Evolutionary conservation across 2,113 vertebrate genomes (phyloP).

Genomic region (Eurystomus gularis): DNA sequence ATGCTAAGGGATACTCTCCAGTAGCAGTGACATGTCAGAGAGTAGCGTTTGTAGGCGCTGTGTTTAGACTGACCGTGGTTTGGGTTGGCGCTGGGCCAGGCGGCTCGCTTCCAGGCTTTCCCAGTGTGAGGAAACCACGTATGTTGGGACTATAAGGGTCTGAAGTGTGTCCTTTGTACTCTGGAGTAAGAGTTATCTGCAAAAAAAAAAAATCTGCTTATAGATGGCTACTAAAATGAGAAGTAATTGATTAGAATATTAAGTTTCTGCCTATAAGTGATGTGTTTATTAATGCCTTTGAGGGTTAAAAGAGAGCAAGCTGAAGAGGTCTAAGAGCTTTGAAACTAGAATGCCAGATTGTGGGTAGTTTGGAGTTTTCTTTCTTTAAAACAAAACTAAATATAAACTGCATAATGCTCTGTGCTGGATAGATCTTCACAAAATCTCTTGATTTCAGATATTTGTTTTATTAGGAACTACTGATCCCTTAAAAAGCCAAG

Average conservation of each 20-base stretch:
- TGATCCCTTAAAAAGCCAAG: background rate
- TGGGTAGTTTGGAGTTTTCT: background rate
- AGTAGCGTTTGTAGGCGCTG: constrained; percentile 7
- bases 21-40: constrained; percentile 68
- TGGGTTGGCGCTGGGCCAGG: constrained; percentile 64
- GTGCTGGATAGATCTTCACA: background rate
- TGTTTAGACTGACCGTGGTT: constrained; percentile 69
- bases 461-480: background rate
- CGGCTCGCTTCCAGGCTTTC: constrained; percentile 47
- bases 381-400: background rate
- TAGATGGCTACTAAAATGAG: background rate
- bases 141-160: constrained; percentile 25
- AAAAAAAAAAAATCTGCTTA: background rate
- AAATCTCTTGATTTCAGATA: background rate
- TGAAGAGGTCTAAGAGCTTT: background rate
- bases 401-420: background rate
- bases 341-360: background rate
- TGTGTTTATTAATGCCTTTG: background rate
- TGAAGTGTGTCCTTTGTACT: constrained; percentile 70
- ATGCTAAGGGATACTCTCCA: constrained; percentile 34
- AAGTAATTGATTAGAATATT: background rate
- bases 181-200: background rate
- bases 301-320: background rate
- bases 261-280: background rate
- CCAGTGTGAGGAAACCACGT: constrained; percentile 62